phyloP scores from a whole-genome alignment of 2,113 vertebrate species.

The Myrmecophaga tridactyla region DNA sequence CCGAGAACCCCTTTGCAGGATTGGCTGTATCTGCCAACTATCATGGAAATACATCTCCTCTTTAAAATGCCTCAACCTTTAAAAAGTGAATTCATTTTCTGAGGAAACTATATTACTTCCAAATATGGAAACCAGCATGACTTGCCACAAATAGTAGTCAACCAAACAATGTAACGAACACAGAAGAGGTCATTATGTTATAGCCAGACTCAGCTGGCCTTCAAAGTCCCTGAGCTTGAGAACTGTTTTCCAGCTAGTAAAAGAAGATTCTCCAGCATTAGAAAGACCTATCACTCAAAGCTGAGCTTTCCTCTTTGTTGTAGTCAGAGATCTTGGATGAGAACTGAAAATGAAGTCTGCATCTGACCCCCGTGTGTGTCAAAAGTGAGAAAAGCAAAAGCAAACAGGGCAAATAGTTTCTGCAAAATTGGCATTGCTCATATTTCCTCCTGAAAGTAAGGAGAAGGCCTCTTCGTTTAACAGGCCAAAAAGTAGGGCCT shows the following conservation, averaged over 20 bases:
- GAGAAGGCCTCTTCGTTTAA: background rate
- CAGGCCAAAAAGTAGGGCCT: rapidly evolving
- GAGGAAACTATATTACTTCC: background rate
- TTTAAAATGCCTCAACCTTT: background rate
- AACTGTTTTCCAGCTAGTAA: background rate
- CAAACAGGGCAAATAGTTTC: background rate
- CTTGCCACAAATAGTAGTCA: background rate
- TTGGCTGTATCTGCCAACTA: background rate
- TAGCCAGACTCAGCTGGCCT: background rate
- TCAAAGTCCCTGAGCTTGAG: background rate
- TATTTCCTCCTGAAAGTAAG: background rate
- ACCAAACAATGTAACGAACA: background rate
- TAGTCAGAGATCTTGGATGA: background rate
- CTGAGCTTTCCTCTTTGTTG: too few relatives aligned
- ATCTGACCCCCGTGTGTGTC: background rate
- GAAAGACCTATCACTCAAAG: background rate
- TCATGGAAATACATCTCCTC: background rate
- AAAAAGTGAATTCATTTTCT: background rate
- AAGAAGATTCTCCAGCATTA: background rate
- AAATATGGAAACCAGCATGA: background rate
- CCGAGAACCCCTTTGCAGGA: background rate
- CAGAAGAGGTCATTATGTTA: background rate
- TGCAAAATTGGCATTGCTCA: background rate
- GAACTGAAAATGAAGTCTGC: background rate
- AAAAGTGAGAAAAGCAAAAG: background rate